Base-by-base conservation (phyloP, 2,888 invertebrate genomes). In the Ophion obscuratus region DNA sequence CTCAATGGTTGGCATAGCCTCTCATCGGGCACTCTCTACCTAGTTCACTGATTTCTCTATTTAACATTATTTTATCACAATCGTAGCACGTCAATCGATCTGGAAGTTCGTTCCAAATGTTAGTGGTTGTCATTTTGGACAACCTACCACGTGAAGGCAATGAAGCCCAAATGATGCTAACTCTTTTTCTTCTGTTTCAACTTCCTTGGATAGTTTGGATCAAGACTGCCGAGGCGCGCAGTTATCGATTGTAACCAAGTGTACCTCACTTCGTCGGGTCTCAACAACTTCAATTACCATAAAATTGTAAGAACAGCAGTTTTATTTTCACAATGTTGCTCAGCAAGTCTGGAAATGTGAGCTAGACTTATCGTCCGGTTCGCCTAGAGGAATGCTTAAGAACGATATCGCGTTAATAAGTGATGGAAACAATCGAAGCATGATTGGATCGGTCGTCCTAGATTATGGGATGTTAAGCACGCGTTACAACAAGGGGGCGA, bases 401-500 rank as follows among this genome's bases (percentile, higher is more conserved):
- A 44, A 62, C 14, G 17, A 44, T 62, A 75, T 57, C 14, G 17
- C 62, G 62, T 44, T 27, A 44, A 62, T 27, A 57, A 62, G 11
- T 62, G 57, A 36, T 11, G 1, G 36, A 66, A 66, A 78, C 62
- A 71, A 83, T 78, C 73, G 31, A 83, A 40, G 36, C 36, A 14
- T 61, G 61, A 73, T 73, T 47, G 64, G 27, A 76, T 62, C 76
- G 81, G 66, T 59, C 61, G 24, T 59, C 68, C 70, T 36, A 47
- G 73, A 14, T 67, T 6, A 57, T 82, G 84, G 84, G 87, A 82
- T 88, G 90, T 90, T 87, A 89, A 88, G 89, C 89, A 87, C 88
- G 89, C 88, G 88, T 88, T 86, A 84, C 76, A 89, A 90, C 90
- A 88, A 90, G 91, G 90, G 89, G 36, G 36, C n/a, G 24, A 91